These are phyloP conservation scores for Andricus grossulariae DNA, from an alignment of 1,140 invertebrate species.

Conservation along the genomic window DNA sequence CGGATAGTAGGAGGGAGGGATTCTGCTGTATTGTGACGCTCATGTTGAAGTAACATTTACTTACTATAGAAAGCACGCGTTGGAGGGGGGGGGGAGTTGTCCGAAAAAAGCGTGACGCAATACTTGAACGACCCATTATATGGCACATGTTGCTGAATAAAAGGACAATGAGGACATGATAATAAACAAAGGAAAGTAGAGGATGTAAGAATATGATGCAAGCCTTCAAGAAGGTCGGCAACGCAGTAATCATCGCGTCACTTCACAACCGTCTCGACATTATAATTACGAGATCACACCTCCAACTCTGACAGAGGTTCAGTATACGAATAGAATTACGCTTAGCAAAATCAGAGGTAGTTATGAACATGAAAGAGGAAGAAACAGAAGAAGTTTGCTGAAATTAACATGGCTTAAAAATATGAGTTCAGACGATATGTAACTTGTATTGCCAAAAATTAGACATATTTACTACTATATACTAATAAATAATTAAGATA, in stretches of 20 bases:
- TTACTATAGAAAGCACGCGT: no score
- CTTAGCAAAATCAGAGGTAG: neutral
- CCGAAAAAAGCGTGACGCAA: no score
- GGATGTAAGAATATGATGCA: neutral
- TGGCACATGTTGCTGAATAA: neutral
- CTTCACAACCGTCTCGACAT: conserved; percentile 55
- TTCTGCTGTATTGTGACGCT: no score
- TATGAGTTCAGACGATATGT: no score
- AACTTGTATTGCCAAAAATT: no score
- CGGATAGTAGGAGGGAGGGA: no score
- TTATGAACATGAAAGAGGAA: neutral
- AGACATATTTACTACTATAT: no score
- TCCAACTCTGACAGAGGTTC: conserved; percentile 32
- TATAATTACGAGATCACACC: conserved; percentile 62
- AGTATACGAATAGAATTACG: conserved; percentile 9
- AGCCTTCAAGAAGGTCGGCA: conserved; percentile 43
- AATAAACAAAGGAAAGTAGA: conserved; percentile 15
- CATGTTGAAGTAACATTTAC: no score
- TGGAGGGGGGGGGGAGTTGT: no score
- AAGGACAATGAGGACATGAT: neutral
- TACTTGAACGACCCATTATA: no score
- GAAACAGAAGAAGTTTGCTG: neutral
- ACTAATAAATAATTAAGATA: no score
- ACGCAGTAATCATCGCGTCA: conserved; percentile 62
- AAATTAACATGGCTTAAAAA: neutral